Evolutionary conservation across 2,797 vertebrate species (phyloP).

Genomic region (Garrulus glandarius): DNA sequence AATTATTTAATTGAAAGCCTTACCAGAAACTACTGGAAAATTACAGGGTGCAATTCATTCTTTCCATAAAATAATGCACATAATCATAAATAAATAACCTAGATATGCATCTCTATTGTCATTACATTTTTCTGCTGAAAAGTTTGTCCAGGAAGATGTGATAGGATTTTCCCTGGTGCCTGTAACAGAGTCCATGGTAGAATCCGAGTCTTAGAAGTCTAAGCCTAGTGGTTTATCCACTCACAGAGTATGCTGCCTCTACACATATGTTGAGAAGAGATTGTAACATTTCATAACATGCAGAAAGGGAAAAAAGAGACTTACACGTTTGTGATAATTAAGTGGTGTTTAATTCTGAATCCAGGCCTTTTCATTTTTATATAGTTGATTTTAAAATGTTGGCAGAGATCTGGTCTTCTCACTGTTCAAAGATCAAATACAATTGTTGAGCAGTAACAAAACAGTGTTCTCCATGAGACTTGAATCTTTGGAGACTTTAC

Average conservation of each 20-base stretch:
- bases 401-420: neutral
- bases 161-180: neutral
- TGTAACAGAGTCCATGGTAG: neutral
- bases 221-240: neutral
- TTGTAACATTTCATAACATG: neutral
- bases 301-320: neutral
- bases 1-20: neutral
- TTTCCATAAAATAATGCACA: neutral
- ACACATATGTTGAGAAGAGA: neutral
- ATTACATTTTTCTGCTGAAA: neutral
- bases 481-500: neutral
- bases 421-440: neutral
- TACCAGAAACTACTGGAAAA: neutral
- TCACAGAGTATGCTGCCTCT: neutral
- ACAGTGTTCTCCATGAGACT: constrained; percentile 1
- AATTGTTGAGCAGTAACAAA: neutral
- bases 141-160: neutral
- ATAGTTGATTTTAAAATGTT: constrained; percentile 21
- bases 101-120: neutral
- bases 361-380: constrained; percentile 9
- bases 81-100: neutral
- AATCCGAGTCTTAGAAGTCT: neutral
- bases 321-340: constrained; percentile 10
- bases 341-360: neutral
- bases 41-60: neutral